Evolutionary conservation across 2,888 invertebrate species (phyloP), one percentile per base, ranked within the genome.

Genomic region (Achlya flavicornis): DNA sequence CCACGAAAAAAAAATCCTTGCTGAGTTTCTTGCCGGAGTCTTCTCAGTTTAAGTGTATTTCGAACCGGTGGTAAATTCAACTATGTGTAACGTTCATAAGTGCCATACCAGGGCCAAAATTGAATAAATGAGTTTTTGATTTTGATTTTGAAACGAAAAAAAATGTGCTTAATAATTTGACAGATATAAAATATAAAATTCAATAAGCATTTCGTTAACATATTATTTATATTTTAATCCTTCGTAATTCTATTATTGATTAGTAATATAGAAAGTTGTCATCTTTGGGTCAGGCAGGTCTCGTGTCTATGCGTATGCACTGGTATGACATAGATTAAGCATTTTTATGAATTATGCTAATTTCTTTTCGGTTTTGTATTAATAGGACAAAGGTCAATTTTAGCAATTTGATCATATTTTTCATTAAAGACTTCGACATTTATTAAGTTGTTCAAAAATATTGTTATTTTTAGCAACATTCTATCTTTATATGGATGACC

Each of bases 321-420:
- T 70, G 76, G 69, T 75, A 43, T 81, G 85, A 87, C 86, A 85
- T 75, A 78, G 77, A 83, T 79, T 67, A 73, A 78, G 73, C 12
- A 41, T 41, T 41, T 12, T 76, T 68, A 72, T 74, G 73, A 66
- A 68, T 63, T 74, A 73, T 73, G 71, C 62, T 67, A 73, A 73
- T 72, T 72, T 69, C 58, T 41, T 57, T 66, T 66, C 71, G 53
- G 14, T 69, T 66, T 70, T 64, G 65, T 65, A 72, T 69, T 72
- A 41, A 43, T 41, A 60, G 43, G 41, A 26, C 19, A 60, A 60
- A 60, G 60, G 60, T 60, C 60, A 60, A 43, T 60, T 38, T 53
- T 53, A 10, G 19, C 3, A 19, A 53, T 53, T n/a, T 53, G 48
- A 48, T 48, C 0, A 16, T 48, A 16, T 48, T 48, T 48, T 53